phyloP scores from a whole-genome alignment of 53 echinoderm and acorn worm genomes.

The Temnopleurus reevesii region DNA sequence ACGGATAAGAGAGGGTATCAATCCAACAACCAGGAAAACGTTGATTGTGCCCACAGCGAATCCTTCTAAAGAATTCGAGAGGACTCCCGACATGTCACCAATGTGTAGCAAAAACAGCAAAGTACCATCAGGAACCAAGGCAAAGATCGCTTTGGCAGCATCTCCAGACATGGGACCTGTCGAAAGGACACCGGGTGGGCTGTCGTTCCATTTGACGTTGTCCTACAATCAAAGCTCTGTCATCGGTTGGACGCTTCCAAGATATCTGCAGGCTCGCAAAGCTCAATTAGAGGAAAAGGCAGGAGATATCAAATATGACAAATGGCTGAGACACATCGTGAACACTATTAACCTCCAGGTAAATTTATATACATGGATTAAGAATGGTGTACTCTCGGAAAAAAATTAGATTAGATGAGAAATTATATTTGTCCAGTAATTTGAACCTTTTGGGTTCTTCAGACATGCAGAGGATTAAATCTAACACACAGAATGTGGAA shows the following conservation, averaged over 20 bases:
- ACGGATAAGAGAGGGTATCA: too few species aligned
- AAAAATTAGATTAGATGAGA: too few species aligned
- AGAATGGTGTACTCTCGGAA: too few species aligned
- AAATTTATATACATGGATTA: too few species aligned
- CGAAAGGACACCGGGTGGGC: background rate
- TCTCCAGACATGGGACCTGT: background rate
- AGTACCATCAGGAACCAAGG: background rate
- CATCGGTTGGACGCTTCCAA: background rate
- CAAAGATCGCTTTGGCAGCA: background rate
- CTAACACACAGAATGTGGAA: too few species aligned
- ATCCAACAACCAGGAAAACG: too few species aligned
- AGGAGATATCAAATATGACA: background rate
- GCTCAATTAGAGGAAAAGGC: background rate
- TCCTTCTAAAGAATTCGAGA: too few species aligned
- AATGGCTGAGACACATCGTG: background rate
- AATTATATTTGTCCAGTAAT: too few species aligned
- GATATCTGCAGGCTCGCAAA: background rate
- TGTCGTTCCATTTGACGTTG: background rate
- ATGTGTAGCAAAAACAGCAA: background rate
- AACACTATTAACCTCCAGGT: background rate
- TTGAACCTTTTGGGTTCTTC: too few species aligned
- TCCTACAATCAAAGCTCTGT: background rate
- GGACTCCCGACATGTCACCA: background rate
- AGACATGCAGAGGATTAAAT: too few species aligned
- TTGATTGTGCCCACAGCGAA: too few species aligned